Evolutionary conservation across 2,797 vertebrate genomes (phyloP).

Genomic region (Sebastes goodei): DNA sequence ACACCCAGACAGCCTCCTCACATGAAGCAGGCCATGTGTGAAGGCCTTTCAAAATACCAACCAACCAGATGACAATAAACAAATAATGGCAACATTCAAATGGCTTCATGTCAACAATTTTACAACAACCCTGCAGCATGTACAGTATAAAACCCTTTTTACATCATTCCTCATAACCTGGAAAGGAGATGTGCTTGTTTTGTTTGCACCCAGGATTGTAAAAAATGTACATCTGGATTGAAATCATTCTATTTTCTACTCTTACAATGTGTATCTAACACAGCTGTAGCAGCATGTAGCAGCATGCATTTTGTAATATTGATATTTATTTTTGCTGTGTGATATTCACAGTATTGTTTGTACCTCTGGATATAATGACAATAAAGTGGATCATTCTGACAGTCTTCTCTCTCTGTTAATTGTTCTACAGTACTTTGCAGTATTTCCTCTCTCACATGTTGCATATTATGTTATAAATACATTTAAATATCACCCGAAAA

Average conservation of each 20-base stretch:
- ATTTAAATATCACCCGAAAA: no score
- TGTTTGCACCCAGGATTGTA: neutral
- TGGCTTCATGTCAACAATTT: neutral
- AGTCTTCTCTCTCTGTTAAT: neutral
- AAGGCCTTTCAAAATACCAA: neutral
- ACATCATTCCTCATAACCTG: neutral
- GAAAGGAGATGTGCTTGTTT: neutral
- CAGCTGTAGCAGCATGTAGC: neutral
- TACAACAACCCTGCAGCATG: neutral
- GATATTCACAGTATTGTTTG: slow-evolving; percentile 2
- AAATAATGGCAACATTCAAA: no score
- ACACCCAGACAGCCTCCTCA: neutral
- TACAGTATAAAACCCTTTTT: neutral
- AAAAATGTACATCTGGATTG: slow-evolving; percentile 6
- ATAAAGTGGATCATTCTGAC: slow-evolving; percentile 26
- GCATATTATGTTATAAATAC: neutral
- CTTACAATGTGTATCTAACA: neutral
- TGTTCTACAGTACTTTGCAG: neutral
- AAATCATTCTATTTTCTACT: slow-evolving; percentile 20
- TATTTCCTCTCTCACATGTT: neutral
- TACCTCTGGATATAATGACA: slow-evolving; percentile 1
- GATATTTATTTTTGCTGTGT: slow-evolving; percentile 15
- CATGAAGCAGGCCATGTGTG: no score
- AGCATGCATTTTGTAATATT: slow-evolving; percentile 23
- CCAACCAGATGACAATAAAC: neutral